Evolutionary conservation across 2,113 vertebrate species (phyloP), one percentile per base, ranked within the genome.

Genomic region (Enhydra lutris): DNA sequence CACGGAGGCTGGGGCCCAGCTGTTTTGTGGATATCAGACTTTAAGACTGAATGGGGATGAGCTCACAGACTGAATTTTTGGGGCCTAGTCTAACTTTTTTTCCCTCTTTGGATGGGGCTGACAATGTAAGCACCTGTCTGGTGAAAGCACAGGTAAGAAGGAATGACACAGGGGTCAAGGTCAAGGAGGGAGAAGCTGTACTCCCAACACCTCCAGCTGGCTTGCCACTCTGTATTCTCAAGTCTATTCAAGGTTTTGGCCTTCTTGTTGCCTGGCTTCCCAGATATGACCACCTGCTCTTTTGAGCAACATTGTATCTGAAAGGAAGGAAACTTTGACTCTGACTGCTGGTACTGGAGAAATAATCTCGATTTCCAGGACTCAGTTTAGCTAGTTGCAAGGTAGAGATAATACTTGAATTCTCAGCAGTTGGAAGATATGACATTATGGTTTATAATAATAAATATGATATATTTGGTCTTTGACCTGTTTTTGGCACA

Each of bases 21-120:
- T 84, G 29, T 87, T 85, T 23, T 82, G 24, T 94, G 71, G 42
- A 67, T 73, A 83, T 87, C 92, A 74, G 95, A 83, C 76, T 96
- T 94, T 89, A 52, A 50, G 24, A 76, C 65, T 4, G 6, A 74
- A 65, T 59, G 20, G 81, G 6, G 50, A 52, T 76, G 74, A 79
- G 15, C 47, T 90, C 36, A 42, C 17, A 86, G 67, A 89, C 7
- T 29, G 57, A 80, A 74, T 83, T 95, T 83, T 83, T 91, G 34
- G 78, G 69, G 17, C 7, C 3, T 15, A 39, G 34, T 88, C 26
- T 47, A 47, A 59, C 86, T 74, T 94, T 29, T 74, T 76, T 95
- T 55, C 67, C 69, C n/a, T 29, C 71, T 87, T 29, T 42, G 57
- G 17, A 34, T 36, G 39, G 29, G 45, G 36, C 17, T 83, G 73